Evolutionary conservation across 1,140 invertebrate genomes (phyloP).

Genomic region (Trachymyrmex septentrionalis): DNA sequence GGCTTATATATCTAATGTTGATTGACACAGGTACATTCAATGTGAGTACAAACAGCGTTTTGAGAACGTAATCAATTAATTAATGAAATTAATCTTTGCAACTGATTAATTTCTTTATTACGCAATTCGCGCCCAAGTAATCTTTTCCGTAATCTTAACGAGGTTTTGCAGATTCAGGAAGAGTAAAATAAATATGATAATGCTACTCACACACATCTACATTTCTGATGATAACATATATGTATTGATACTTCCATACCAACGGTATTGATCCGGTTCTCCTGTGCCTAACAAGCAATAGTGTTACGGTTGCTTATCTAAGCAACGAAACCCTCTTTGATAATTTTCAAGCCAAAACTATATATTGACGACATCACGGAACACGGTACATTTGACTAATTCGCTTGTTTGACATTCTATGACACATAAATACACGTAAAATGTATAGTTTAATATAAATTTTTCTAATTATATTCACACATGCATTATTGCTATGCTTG

Average conservation of each 20-base stretch:
- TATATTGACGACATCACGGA: slow-evolving; percentile 8
- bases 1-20: slow-evolving; percentile 17
- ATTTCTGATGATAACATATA: slow-evolving; percentile 6
- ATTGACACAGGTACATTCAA: slow-evolving; percentile 59
- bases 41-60: slow-evolving; percentile 20
- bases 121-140: background rate
- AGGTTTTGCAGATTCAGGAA: background rate
- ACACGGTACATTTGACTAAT: slow-evolving; percentile 14
- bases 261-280: slow-evolving; percentile 45
- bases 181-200: slow-evolving; percentile 41
- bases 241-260: slow-evolving; percentile 25
- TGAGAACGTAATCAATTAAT: slow-evolving; percentile 14
- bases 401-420: slow-evolving; percentile 9
- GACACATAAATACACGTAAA: slow-evolving; percentile 33
- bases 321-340: background rate
- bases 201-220: background rate
- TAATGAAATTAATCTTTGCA: slow-evolving; percentile 16
- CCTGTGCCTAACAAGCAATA: slow-evolving; percentile 27
- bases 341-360: slow-evolving; percentile 29
- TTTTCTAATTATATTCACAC: slow-evolving; percentile 40
- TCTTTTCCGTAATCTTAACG: background rate
- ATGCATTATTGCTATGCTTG: slow-evolving; percentile 52
- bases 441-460: slow-evolving; percentile 25
- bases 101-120: slow-evolving; percentile 32
- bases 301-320: slow-evolving; percentile 40